Base-by-base conservation (phyloP, 2,797 vertebrate species). In the Oreochromis grahami region DNA sequence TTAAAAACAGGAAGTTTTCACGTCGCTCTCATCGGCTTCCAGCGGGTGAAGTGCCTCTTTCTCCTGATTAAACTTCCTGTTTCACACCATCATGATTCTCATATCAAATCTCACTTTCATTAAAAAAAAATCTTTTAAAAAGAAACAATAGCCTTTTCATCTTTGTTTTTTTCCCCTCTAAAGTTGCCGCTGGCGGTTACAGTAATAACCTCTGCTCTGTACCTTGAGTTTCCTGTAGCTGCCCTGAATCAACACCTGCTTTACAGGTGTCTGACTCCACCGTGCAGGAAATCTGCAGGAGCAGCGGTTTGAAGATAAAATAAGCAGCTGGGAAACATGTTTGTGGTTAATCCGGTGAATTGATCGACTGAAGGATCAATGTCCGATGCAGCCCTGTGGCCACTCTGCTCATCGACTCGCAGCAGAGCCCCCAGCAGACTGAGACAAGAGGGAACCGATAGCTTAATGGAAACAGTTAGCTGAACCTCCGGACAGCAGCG, bases 91-190 rank as follows among this genome's bases (percentile, higher is more conserved):
- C 17, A 0, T 32, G 24, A 48, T 29, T 72, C 43, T 74, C 43
- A 74, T 32, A 19, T 48, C 19, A 2, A 72, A 32, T 29, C 43
- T 29, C 9, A 29, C 43, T 48, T 12, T 48, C 2, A 72, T 48
- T n/a, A 36, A 36, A 60, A 34, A 52, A n/a, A n/a, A 24, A 24
- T 24, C 3, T 24, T 0, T 0, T 17, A 0, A 29, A 58, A 19
- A 5, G 55, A 15, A 58, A 32, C 29, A 63, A 36, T 36, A 36
- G 5, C 12, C 63, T 68, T 68, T 43, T 68, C 0, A 11, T 68
- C 21, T 10, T 70, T 43, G 1, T 68, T 74, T 26, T 26, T 26
- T 26, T 19, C 17, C 43, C 17, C 29, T 74, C 43, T 50, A 19
- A 72, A 48, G 41, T 72, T 29, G 24, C 4, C 3, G 68, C 41